phyloP scores from a whole-genome alignment of 2,888 invertebrate genomes.

The Drosophila macrospina region DNA sequence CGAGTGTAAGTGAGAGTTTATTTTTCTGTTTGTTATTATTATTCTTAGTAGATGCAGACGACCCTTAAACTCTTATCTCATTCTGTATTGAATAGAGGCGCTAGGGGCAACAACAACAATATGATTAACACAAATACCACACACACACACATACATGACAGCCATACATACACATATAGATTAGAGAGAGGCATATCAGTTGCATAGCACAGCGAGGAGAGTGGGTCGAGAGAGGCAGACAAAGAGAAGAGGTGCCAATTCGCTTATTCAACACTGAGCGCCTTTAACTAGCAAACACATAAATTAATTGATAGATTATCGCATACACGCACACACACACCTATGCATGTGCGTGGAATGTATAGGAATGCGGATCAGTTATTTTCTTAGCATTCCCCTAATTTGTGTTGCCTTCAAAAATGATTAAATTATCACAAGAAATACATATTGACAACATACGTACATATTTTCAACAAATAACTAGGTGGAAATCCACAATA shows the following conservation, averaged over 20 bases:
- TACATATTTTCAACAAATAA: background rate
- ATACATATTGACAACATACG: background rate
- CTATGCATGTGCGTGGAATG: background rate
- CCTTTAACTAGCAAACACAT: background rate
- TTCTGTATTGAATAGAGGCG: constrained; percentile 17
- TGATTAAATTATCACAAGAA: background rate
- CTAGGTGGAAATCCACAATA: background rate
- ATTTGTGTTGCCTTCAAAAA: background rate
- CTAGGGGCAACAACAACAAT: background rate
- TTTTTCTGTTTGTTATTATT: background rate
- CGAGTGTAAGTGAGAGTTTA: constrained; percentile 2
- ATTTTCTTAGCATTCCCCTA: constrained; percentile 3
- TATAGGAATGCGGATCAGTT: background rate
- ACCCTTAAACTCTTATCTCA: constrained; percentile 32
- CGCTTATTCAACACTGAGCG: constrained; percentile 2
- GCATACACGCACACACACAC: background rate
- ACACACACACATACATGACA: constrained; percentile 2
- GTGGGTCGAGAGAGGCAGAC: background rate
- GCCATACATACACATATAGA: constrained; percentile 23
- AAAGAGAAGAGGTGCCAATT: background rate
- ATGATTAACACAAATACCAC: constrained; percentile 9
- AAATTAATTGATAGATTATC: constrained; percentile 12
- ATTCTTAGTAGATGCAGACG: background rate
- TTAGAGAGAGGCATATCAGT: constrained; percentile 47
- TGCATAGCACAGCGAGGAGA: constrained; percentile 34